Evolutionary conservation across 2,797 vertebrate species (phyloP).

Genomic region (Helicolenus hilgendorfi): DNA sequence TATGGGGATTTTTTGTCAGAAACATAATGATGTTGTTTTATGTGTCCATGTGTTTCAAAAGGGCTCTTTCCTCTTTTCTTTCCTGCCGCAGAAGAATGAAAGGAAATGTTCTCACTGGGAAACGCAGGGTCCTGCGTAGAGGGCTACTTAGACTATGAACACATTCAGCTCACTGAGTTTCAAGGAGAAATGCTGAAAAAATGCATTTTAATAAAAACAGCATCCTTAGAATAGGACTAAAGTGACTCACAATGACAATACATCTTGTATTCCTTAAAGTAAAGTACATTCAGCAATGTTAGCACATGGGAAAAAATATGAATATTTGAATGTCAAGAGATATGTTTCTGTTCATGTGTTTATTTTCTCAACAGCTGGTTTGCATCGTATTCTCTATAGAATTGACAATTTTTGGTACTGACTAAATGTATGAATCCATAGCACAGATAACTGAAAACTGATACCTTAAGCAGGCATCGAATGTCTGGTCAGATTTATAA

Average conservation of each 20-base stretch:
- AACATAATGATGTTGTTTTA: slow-evolving; percentile 78
- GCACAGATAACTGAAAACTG: not conserved
- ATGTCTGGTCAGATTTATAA: not conserved
- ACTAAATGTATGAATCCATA: not conserved
- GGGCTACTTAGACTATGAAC: slow-evolving; percentile 15
- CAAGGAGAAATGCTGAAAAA: slow-evolving; percentile 21
- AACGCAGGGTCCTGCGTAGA: slow-evolving; percentile 20
- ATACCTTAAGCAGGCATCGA: not conserved
- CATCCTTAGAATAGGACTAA: not conserved
- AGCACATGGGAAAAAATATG: not conserved
- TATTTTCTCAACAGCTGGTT: not conserved
- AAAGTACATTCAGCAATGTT: not conserved
- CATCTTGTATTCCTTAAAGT: not conserved
- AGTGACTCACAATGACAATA: not conserved
- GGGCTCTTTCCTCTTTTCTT: slow-evolving; percentile 75
- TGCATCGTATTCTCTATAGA: not conserved
- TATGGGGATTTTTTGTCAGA: slow-evolving; percentile 66
- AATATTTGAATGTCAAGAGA: not conserved
- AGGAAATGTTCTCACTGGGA: slow-evolving; percentile 83
- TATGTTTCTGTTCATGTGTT: not conserved
- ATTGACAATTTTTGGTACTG: not conserved
- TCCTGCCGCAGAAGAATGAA: slow-evolving; percentile 82
- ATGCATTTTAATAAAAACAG: slow-evolving; percentile 3
- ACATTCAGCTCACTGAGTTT: slow-evolving; percentile 39
- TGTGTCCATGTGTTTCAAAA: slow-evolving; percentile 67